Base-by-base conservation (phyloP, 2,888 invertebrate species). In the Eutolmus rufibarbis region DNA sequence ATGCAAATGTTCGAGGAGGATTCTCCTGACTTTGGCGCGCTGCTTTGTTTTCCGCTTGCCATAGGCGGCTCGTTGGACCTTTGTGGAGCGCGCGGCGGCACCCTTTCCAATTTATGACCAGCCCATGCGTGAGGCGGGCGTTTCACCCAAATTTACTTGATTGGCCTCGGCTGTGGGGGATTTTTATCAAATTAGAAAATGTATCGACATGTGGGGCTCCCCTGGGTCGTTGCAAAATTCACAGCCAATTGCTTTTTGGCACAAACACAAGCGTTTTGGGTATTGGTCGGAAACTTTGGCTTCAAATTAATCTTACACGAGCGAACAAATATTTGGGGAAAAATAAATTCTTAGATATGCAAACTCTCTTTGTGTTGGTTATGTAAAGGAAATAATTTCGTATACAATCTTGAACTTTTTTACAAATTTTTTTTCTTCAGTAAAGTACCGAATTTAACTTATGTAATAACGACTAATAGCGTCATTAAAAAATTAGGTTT, bases 61-160 rank as follows among this genome's bases (percentile, higher is more conserved):
- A 82, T 66, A 57, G 82, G 82, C 31, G 37, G 40, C 82, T 56
- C 28, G 40, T 34, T 66, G 37, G 82, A 40, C n/a, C 16, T 76
- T 37, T 34, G 37, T n/a, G 14, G 81, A 34, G 19, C 57, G 19
- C 56, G 37, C 28, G 43, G n/a, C 46, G 43, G 77, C 86, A 86
- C 86, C 86, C 86, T 77, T 86, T 57, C 2, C 19, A 57, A 86
- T 86, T 86, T 86, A 77, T 74, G 86, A 56, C 76, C 86, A 86
- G 37, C 86, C 86, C 86, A 86, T 86, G 86, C 46, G 77, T 86
- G 77, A 86, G 86, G 86, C 86, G 86, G 85, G 85, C 74, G 74
- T 74, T 85, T 74, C 43, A 74, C 85, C 74, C 43, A 85, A 85
- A 31, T 85, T 74, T 74, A 43, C 51, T 46, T 74, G 74, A 85